Conservation (phyloP, 2,113 vertebrate species). For the Ciconia boyciana region DNA sequence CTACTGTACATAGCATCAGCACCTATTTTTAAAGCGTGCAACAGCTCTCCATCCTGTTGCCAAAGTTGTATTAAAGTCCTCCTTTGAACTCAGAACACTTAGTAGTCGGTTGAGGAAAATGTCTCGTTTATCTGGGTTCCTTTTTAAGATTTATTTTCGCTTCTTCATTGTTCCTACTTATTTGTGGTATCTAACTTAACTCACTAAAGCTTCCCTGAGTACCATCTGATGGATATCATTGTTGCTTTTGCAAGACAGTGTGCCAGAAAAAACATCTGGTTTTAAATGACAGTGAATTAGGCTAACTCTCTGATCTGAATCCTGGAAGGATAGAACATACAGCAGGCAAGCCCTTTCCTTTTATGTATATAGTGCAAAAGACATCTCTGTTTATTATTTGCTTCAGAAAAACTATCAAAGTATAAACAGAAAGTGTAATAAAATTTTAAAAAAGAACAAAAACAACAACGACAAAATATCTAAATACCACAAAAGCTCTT, state of each 20-base stretch:
- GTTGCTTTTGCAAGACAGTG: constrained; percentile 20
- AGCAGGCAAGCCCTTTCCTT: constrained; percentile 12
- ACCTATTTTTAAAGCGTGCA: not conserved
- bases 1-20: not conserved
- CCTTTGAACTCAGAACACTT: not conserved
- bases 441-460: not conserved
- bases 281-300: constrained; percentile 51
- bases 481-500: not conserved
- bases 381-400: constrained; percentile 39
- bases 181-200: constrained; percentile 8
- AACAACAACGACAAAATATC: accelerated
- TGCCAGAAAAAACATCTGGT: constrained; percentile 53
- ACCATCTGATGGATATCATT: constrained; percentile 31
- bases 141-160: constrained; percentile 19
- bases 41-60: not conserved
- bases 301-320: constrained; percentile 44
- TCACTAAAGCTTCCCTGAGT: constrained; percentile 1
- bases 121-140: not conserved
- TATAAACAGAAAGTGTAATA: constrained; percentile 17
- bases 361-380: not conserved
- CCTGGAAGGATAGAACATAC: not conserved
- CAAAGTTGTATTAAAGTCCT: not conserved
- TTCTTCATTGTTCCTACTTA: constrained; percentile 19
- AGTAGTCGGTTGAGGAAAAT: not conserved
- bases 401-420: constrained; percentile 23